phyloP scores from a whole-genome alignment of 2,888 invertebrate genomes.

The Lasioglossum villosulum region DNA sequence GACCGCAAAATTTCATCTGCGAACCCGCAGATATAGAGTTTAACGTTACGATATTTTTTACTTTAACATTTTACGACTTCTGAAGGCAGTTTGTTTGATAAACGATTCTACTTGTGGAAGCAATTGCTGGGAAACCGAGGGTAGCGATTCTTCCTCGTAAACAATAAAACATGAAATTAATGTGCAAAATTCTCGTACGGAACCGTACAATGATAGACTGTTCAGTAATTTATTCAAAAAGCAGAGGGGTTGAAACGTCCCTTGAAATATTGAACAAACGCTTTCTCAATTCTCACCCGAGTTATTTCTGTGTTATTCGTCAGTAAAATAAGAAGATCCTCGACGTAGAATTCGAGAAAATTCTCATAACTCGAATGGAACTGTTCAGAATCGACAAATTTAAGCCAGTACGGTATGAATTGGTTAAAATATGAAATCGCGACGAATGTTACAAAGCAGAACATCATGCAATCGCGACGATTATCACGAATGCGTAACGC shows the following conservation, averaged over 20 bases:
- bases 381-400: not conserved
- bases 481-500: not conserved
- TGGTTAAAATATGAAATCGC: not conserved
- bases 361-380: not conserved
- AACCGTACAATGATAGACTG: not conserved
- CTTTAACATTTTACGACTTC: not conserved
- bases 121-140: not conserved
- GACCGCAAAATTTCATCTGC: not conserved
- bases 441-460: not conserved
- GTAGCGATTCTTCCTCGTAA: not conserved
- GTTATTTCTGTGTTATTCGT: not conserved
- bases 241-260: not conserved
- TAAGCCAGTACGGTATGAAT: no score
- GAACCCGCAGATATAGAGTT: not conserved
- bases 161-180: not conserved
- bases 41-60: not conserved
- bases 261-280: not conserved
- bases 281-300: not conserved
- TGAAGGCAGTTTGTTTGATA: not conserved
- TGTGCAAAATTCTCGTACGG: not conserved
- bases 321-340: not conserved
- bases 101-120: not conserved
- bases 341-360: not conserved
- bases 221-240: not conserved
- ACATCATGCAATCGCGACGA: not conserved